Percentiles rank a stretch among this genome's conserved stretches.
These are phyloP conservation scores for Urocolius indicus DNA, from an alignment of 2,113 vertebrate genomes.

Conservation along the genomic window DNA sequence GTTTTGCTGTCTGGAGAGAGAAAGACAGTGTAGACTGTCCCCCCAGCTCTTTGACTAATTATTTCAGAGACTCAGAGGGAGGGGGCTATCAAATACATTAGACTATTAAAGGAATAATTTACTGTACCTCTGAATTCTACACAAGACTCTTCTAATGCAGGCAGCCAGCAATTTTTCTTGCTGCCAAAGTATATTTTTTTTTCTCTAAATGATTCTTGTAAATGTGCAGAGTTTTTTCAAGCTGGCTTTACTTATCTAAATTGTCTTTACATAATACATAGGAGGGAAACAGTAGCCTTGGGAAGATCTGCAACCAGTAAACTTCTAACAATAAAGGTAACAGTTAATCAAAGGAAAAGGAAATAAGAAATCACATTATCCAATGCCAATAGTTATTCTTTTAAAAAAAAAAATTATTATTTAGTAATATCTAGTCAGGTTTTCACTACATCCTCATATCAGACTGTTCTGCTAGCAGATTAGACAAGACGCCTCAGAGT, in stretches of 20 bases:
- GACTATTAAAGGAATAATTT: neutral
- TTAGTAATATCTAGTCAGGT: neutral
- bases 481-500: neutral
- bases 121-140: neutral
- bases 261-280: neutral
- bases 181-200: neutral
- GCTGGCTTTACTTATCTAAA: neutral
- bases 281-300: neutral
- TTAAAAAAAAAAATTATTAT: neutral
- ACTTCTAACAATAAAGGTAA: neutral
- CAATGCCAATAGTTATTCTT: too few relatives aligned
- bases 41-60: rapidly evolving
- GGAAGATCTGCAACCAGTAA: neutral
- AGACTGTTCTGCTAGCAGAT: neutral
- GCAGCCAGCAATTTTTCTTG: neutral
- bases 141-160: neutral
- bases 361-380: neutral
- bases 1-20: rapidly evolving
- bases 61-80: neutral
- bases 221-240: neutral
- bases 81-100: neutral
- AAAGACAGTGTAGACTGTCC: too few relatives aligned
- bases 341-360: neutral
- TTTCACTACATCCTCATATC: neutral
- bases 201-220: neutral